phyloP scores from a whole-genome alignment of 2,797 vertebrate genomes.

The Lycodopsis pacificus region DNA sequence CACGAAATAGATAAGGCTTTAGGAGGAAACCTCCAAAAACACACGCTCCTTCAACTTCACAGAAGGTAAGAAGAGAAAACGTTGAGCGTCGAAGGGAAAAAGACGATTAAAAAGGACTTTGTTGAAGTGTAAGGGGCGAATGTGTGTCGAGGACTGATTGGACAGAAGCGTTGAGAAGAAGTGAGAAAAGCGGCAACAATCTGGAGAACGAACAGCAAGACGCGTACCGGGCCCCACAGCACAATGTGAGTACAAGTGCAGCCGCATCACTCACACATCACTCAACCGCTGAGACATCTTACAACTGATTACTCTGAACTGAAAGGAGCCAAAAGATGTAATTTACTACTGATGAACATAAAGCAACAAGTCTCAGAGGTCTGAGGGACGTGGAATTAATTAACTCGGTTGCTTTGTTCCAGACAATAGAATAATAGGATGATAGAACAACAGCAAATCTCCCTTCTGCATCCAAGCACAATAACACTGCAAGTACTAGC shows the following conservation, averaged over 20 bases:
- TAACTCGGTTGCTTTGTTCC: slow-evolving; percentile 33
- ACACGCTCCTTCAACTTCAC: neutral
- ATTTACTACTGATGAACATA: neutral
- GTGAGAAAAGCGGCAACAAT: slow-evolving; percentile 38
- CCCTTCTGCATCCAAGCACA: slow-evolving; percentile 26
- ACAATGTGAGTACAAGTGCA: slow-evolving; percentile 75
- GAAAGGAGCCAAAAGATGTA: neutral
- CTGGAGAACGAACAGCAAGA: slow-evolving; percentile 71
- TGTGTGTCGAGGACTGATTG: neutral
- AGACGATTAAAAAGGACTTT: neutral
- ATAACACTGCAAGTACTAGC: neutral
- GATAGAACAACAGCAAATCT: slow-evolving; percentile 42
- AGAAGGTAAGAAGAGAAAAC: neutral
- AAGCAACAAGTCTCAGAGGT: neutral
- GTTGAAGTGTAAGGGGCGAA: slow-evolving; percentile 8
- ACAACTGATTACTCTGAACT: neutral
- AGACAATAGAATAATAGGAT: slow-evolving; percentile 49
- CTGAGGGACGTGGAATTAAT: slow-evolving; percentile 12
- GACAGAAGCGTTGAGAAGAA: slow-evolving; percentile 22
- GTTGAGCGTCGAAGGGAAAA: neutral
- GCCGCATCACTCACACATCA: neutral
- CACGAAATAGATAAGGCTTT: slow-evolving; percentile 55
- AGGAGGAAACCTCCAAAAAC: slow-evolving; percentile 30
- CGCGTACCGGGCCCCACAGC: slow-evolving; percentile 59
- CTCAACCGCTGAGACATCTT: neutral